phyloP scores from a whole-genome alignment of 1,140 invertebrate species.

The Choristoneura fumiferana region DNA sequence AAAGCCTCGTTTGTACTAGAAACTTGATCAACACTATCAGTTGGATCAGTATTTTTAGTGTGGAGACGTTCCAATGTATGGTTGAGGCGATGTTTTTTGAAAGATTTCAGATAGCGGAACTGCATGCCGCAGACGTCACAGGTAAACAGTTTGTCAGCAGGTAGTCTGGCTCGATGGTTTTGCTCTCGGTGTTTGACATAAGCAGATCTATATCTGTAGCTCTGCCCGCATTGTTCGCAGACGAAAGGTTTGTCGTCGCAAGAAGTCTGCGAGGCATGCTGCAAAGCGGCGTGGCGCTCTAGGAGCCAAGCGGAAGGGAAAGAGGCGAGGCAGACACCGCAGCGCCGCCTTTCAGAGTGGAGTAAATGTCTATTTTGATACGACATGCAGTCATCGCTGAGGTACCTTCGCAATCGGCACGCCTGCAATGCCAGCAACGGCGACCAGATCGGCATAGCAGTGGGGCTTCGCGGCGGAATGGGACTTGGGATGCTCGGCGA shows the following conservation, averaged over 20 bases:
- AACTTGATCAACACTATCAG: conserved; percentile 82
- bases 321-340: conserved; percentile 88
- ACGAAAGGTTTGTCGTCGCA: conserved; percentile 93
- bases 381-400: conserved; percentile 67
- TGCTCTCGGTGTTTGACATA: conserved; percentile 94
- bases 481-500: conserved; percentile 57
- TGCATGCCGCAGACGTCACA: conserved; percentile 95
- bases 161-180: conserved; percentile 90
- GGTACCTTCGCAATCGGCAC: conserved; percentile 74
- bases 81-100: conserved; percentile 92
- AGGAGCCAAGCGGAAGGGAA: conserved; percentile 90
- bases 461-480: conserved; percentile 78
- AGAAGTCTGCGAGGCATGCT: conserved; percentile 81
- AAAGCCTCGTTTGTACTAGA: conserved; percentile 85
- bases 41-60: conserved; percentile 77
- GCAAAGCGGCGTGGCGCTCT: conserved; percentile 88
- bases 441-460: conserved; percentile 77
- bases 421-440: conserved; percentile 73
- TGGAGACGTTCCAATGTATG: conserved; percentile 90
- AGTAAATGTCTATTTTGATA: conserved; percentile 66
- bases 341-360: conserved; percentile 80
- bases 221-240: conserved; percentile 93
- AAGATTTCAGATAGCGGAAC: conserved; percentile 92
- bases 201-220: conserved; percentile 91
- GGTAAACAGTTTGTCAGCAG: conserved; percentile 92